A percentile compares a stretch with the other conserved stretches of the same genome.
These are phyloP conservation scores for Hypocryptadius cinnamomeus DNA, from an alignment of 2,113 vertebrate genomes.

Conservation along the genomic window DNA sequence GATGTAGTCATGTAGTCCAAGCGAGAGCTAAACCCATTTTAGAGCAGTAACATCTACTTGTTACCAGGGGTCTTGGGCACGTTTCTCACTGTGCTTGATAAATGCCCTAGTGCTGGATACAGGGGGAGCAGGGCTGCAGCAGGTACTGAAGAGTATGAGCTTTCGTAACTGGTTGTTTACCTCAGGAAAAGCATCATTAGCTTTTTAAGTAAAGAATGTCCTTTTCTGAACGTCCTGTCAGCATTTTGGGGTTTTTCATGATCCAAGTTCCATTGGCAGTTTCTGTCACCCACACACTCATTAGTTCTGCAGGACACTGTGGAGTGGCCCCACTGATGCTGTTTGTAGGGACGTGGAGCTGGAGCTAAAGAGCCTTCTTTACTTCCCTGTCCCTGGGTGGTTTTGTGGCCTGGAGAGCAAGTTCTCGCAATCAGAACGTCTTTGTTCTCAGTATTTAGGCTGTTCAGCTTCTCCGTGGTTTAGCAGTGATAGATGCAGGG, in stretches of 20 bases:
- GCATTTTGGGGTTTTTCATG: background rate
- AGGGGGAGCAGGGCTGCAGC: background rate
- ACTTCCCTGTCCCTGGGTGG: no score
- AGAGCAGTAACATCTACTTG: background rate
- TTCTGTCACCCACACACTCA: rapidly evolving
- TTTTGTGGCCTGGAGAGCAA: background rate
- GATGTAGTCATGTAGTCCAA: background rate
- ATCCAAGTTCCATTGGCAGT: rapidly evolving
- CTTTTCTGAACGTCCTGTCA: background rate
- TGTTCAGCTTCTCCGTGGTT: background rate
- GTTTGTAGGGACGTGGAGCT: background rate
- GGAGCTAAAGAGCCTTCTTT: background rate
- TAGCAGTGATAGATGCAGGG: background rate
- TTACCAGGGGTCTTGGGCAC: background rate
- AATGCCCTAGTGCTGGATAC: background rate
- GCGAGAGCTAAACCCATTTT: background rate
- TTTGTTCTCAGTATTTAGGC: background rate
- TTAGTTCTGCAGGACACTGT: background rate
- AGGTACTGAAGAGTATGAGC: background rate
- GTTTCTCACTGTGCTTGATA: background rate
- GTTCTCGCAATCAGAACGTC: background rate
- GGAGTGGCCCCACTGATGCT: background rate
- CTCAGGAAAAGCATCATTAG: background rate
- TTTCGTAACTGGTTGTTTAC: background rate
- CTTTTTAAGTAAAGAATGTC: background rate